Conservation (phyloP, 2,888 invertebrate genomes). For the Catotricha subobsoleta region DNA sequence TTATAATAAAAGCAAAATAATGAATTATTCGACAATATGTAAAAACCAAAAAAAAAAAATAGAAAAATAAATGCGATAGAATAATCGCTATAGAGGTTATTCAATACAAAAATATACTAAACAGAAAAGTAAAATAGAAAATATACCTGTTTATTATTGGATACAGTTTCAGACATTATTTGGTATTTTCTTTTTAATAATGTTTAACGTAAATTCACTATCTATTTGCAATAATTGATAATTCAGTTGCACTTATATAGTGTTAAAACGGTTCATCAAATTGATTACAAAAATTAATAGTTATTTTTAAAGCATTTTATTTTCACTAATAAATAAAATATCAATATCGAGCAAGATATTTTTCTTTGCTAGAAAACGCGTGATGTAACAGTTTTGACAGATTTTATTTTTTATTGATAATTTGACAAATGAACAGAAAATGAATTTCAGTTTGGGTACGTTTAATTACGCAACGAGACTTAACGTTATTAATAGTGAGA, state of each 20-base stretch:
- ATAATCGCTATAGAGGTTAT: no score
- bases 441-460: no score
- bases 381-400: slow-evolving; percentile 5
- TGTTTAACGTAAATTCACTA: not conserved
- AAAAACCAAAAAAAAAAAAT: not conserved
- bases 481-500: no score
- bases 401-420: not conserved
- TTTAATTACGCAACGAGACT: no score
- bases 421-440: no score
- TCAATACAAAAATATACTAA: not conserved
- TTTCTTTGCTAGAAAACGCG: slow-evolving; percentile 4
- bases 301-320: not conserved
- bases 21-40: no score
- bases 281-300: slow-evolving; percentile 1
- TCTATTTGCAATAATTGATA: not conserved
- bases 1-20: no score
- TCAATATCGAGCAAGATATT: not conserved
- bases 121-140: not conserved
- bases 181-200: not conserved
- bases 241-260: not conserved
- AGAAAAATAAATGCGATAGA: not conserved
- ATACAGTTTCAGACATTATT: not conserved
- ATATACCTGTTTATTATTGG: slow-evolving; percentile 1
- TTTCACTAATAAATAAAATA: not conserved
- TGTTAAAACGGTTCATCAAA: not conserved